These are phyloP conservation scores for Biston betularia DNA, from an alignment of 2,888 invertebrate species.

Conservation along the genomic window DNA sequence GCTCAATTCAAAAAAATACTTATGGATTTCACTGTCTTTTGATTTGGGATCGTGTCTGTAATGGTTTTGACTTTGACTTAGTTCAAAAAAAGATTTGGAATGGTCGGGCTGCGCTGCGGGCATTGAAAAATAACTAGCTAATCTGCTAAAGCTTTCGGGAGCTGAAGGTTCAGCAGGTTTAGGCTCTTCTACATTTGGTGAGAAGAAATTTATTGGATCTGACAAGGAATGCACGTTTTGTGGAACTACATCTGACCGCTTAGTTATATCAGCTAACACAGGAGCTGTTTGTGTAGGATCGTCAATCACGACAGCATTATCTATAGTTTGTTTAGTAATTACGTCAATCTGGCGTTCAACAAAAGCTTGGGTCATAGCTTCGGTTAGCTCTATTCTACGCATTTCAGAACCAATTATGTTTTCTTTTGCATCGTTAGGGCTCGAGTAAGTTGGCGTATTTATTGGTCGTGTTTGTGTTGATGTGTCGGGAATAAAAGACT, in stretches of 20 bases:
- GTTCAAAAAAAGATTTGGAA: slow-evolving; percentile 82
- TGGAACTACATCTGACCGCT: slow-evolving; percentile 21
- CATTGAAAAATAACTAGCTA: slow-evolving; percentile 76
- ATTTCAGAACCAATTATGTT: slow-evolving; percentile 21
- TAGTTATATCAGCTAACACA: background rate
- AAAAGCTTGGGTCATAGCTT: slow-evolving; percentile 5
- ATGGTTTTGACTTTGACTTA: slow-evolving; percentile 79
- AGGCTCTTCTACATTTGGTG: slow-evolving; percentile 37
- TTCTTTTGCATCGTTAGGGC: slow-evolving; percentile 26
- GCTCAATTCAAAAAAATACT: slow-evolving; percentile 79
- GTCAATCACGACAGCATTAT: slow-evolving; percentile 5
- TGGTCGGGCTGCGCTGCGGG: slow-evolving; percentile 72
- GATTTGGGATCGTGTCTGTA: slow-evolving; percentile 59
- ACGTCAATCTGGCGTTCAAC: slow-evolving; percentile 1
- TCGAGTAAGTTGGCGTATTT: slow-evolving; percentile 47
- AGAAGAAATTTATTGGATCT: slow-evolving; percentile 71
- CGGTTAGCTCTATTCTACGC: slow-evolving; percentile 11
- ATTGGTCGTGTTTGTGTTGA: slow-evolving; percentile 60
- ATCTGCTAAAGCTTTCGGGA: slow-evolving; percentile 62
- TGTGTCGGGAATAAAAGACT: slow-evolving; percentile 57
- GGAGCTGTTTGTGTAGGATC: slow-evolving; percentile 24
- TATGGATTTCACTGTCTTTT: slow-evolving; percentile 16
- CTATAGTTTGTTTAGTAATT: background rate
- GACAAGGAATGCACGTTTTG: slow-evolving; percentile 47
- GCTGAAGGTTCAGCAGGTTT: slow-evolving; percentile 28